Conservation (phyloP, 53 echinoderm and acorn worm species). For the Crossaster papposus region DNA sequence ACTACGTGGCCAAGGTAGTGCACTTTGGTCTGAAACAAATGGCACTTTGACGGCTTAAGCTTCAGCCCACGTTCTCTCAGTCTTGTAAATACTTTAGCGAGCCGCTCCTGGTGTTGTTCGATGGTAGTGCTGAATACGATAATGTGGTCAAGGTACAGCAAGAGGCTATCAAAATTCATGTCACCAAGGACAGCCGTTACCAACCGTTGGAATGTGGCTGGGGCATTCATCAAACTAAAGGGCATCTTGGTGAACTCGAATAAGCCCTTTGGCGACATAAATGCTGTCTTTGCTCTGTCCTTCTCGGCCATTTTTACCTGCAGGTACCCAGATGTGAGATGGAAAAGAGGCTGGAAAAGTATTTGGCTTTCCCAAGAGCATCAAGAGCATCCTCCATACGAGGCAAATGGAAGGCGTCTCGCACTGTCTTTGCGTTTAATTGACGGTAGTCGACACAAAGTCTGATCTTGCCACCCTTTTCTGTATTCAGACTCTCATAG, state of each 20-base stretch:
- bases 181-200: constrained; percentile 44
- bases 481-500: too few species aligned
- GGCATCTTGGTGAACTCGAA: constrained; percentile 47
- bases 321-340: constrained; percentile 47
- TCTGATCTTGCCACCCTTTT: constrained; percentile 14
- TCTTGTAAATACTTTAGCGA: constrained; percentile 9
- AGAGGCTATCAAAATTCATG: constrained; percentile 4
- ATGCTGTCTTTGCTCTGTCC: constrained; percentile 50
- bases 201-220: constrained; percentile 51
- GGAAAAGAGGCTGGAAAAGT: constrained; percentile 30
- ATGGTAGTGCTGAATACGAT: constrained; percentile 18
- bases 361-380: constrained; percentile 17
- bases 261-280: constrained; percentile 38
- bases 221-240: constrained; percentile 37
- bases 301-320: constrained; percentile 35
- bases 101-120: constrained; percentile 29
- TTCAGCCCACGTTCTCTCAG: constrained; percentile 33
- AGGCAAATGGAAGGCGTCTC: constrained; percentile 19
- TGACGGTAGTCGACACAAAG: constrained; percentile 34
- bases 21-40: constrained; percentile 11
- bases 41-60: constrained; percentile 49
- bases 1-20: constrained; percentile 49
- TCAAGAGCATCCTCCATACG: constrained; percentile 15
- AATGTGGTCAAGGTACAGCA: constrained; percentile 40
- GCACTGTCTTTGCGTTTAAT: background rate